phyloP scores from a whole-genome alignment of 2,113 vertebrate genomes.

The Daubentonia madagascariensis region DNA sequence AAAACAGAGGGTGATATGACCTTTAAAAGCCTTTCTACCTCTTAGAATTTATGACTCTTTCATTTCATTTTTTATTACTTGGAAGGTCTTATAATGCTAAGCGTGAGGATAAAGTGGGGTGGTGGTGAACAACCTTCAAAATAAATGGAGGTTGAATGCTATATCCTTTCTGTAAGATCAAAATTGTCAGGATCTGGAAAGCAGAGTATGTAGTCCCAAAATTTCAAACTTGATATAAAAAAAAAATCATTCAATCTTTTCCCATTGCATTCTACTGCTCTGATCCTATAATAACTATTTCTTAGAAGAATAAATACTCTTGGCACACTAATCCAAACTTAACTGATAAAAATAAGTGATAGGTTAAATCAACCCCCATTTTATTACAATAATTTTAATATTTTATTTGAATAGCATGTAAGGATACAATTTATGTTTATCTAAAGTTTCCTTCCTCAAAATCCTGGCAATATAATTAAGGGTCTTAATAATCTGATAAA shows the following conservation, averaged over 20 bases:
- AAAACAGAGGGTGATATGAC: neutral
- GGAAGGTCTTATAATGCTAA: neutral
- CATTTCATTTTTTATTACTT: constrained; percentile 59
- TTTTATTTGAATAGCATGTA: neutral
- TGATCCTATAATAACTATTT: neutral
- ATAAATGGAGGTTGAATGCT: constrained; percentile 7
- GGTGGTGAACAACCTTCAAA: neutral
- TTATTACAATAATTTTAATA: neutral
- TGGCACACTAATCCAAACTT: neutral
- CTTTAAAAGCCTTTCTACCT: constrained; percentile 28
- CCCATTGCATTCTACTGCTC: neutral
- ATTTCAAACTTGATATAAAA: neutral
- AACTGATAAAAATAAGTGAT: neutral
- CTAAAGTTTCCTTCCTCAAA: neutral
- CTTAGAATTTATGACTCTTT: constrained; percentile 59
- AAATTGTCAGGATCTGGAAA: neutral
- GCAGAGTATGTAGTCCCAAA: neutral
- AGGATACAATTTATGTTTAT: neutral
- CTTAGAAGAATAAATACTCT: neutral
- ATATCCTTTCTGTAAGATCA: neutral
- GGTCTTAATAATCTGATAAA: neutral
- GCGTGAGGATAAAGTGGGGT: neutral
- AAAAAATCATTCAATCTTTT: neutral
- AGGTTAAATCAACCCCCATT: neutral
- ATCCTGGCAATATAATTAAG: neutral